Base-by-base conservation (phyloP, 2,113 vertebrate genomes). In the Hystrix brachyura region DNA sequence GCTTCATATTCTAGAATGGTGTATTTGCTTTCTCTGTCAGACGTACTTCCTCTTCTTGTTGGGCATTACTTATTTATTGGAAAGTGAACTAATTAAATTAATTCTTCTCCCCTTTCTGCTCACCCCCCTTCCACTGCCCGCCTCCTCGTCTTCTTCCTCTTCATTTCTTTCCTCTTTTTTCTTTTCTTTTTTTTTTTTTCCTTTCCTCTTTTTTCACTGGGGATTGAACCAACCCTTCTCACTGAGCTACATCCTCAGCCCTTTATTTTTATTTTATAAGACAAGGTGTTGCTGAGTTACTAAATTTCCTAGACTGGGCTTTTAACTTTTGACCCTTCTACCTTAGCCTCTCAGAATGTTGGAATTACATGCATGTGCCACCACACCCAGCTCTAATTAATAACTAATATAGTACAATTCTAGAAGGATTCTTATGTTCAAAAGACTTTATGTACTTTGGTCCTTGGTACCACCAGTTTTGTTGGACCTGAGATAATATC, bases 11-110 rank as follows among this genome's bases (percentile, higher is more conserved):
- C 23, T 27, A 80, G 51, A 67, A 46, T 82, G 38, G 83, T 34
- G 32, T 67, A 62, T 78, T 85, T 85, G 57, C 25, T 74, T 91
- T 59, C 48, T 84, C 43, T n/a, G 53, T 94, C 34, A 69, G 18
- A 21, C 60, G 19, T 71, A 32, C n/a, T 94, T 85, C 89, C 12
- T 67, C 48, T 34, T n/a, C 25, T 48, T 87, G 55, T 69, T 78
- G 59, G 4, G 60, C 59, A 62, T 10, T 90, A 46, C 29, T 71
- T 93, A 83, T 21, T 79, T 43, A 53, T 32, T 79, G 19, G n/a
- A 91, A 84, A 94, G 34, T 72, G 74, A 55, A 6, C n/a, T 94
- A 34, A 55, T 90, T 86, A 11, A 74, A 74, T 74, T 46, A 25
- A 7, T 74, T 46, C 34, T 38, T 18, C 38, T 43, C 19, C 69